These are phyloP conservation scores for Diorhabda carinulata DNA, from an alignment of 1,140 invertebrate genomes.

Conservation along the genomic window DNA sequence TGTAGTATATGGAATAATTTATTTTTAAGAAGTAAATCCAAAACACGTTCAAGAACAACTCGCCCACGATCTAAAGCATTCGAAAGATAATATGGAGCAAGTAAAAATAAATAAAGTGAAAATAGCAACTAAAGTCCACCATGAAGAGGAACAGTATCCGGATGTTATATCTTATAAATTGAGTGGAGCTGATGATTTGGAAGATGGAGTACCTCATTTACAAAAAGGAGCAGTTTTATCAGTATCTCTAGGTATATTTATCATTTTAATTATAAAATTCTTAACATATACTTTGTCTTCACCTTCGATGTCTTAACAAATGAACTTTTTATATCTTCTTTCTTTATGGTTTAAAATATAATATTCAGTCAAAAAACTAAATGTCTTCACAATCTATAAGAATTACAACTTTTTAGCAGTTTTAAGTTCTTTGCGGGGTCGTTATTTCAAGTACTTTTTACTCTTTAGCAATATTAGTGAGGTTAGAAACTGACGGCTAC, in stretches of 20 bases:
- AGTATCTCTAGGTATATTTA: conserved; percentile 62
- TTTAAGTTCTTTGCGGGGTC: too few relatives aligned
- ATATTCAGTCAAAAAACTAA: too few relatives aligned
- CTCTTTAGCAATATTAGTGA: too few relatives aligned
- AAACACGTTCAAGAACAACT: conserved; percentile 42
- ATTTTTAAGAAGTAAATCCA: conserved; percentile 27
- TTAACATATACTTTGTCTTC: too few relatives aligned
- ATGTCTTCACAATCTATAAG: too few relatives aligned
- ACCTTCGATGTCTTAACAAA: too few relatives aligned
- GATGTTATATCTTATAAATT: conserved; percentile 37
- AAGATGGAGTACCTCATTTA: conserved; percentile 61
- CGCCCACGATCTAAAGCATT: conserved; percentile 44
- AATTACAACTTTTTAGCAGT: too few relatives aligned
- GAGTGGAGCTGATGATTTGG: conserved; percentile 33
- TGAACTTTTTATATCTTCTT: too few relatives aligned
- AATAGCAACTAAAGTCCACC: conserved; percentile 26
- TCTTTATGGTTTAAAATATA: too few relatives aligned
- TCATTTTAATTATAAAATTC: not conserved
- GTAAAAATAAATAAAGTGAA: conserved; percentile 28
- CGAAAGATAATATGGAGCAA: conserved; percentile 39
- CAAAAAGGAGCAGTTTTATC: conserved; percentile 82
- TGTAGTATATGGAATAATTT: too few relatives aligned
- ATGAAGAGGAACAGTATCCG: conserved; percentile 28
- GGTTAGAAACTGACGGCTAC: too few relatives aligned
- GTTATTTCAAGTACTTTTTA: too few relatives aligned